Evolutionary conservation across 2,888 invertebrate genomes (phyloP).

Genomic region (Chrysomela aeneicollis): DNA sequence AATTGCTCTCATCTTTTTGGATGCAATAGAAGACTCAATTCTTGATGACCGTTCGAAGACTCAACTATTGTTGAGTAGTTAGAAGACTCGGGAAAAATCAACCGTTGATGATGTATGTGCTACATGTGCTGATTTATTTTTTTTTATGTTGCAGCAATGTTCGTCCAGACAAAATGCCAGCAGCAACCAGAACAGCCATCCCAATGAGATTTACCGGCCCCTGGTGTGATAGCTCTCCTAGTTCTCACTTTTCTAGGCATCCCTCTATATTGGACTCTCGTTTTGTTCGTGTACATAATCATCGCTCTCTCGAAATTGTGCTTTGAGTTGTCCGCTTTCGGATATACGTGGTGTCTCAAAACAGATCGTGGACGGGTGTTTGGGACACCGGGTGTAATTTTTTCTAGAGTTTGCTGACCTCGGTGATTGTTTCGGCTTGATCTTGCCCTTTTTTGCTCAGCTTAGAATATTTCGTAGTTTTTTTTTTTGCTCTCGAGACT

Average conservation of each 20-base stretch:
- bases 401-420: background rate
- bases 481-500: background rate
- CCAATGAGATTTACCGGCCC: conserved; percentile 78
- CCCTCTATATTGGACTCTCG: conserved; percentile 60
- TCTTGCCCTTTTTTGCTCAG: background rate
- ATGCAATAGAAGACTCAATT: too few species aligned
- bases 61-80: too few species aligned
- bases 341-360: background rate
- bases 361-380: too few species aligned
- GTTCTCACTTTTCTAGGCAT: conserved; percentile 71
- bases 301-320: background rate
- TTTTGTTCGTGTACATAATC: conserved; percentile 60
- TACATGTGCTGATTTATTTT: too few species aligned
- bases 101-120: too few species aligned
- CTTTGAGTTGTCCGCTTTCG: background rate
- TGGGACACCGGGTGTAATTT: background rate
- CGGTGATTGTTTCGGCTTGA: background rate
- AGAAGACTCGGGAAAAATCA: too few species aligned
- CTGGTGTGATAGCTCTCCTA: conserved; percentile 79
- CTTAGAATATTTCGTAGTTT: background rate
- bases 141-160: conserved; percentile 75
- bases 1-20: too few species aligned
- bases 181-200: conserved; percentile 83
- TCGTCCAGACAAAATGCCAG: conserved; percentile 79
- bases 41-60: too few species aligned